A percentile compares a stretch with the other conserved stretches of the same genome.
phyloP scores from a whole-genome alignment of 2,888 invertebrate species.

The Bombylius major region DNA sequence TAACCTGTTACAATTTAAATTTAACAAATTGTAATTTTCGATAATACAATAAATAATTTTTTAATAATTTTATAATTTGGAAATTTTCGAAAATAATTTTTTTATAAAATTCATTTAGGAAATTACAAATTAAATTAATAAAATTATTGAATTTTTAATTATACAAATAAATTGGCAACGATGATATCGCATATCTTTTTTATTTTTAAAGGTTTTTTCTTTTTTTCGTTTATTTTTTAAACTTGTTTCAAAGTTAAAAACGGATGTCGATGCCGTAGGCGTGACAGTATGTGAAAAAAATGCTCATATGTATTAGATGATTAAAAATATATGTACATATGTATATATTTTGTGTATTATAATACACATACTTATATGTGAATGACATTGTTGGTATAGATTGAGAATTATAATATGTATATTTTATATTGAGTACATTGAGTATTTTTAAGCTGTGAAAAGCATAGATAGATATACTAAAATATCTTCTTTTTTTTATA shows the following conservation, averaged over 20 bases:
- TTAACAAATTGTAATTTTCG: neutral
- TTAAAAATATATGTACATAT: too few species aligned
- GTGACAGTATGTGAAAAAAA: conserved; percentile 7
- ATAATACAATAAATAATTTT: neutral
- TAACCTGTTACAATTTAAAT: conserved; percentile 2
- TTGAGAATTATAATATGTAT: neutral
- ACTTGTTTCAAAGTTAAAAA: conserved; percentile 25
- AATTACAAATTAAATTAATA: too few species aligned
- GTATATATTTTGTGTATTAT: too few species aligned
- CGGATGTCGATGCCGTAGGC: conserved; percentile 47
- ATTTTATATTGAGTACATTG: neutral
- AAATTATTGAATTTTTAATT: too few species aligned
- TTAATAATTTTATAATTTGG: too few species aligned
- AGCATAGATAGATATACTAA: too few species aligned
- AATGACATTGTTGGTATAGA: neutral
- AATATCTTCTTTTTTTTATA: too few species aligned
- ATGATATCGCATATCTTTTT: conserved; percentile 27
- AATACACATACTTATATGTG: neutral
- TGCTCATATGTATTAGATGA: too few species aligned
- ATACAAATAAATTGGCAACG: conserved; percentile 39
- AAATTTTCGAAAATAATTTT: too few species aligned
- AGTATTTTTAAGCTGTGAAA: too few species aligned
- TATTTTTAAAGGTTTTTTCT: too few species aligned
- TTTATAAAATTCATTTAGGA: too few species aligned
- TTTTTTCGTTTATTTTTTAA: neutral